phyloP scores from a whole-genome alignment of 2,113 vertebrate species.

The Eurystomus gularis region DNA sequence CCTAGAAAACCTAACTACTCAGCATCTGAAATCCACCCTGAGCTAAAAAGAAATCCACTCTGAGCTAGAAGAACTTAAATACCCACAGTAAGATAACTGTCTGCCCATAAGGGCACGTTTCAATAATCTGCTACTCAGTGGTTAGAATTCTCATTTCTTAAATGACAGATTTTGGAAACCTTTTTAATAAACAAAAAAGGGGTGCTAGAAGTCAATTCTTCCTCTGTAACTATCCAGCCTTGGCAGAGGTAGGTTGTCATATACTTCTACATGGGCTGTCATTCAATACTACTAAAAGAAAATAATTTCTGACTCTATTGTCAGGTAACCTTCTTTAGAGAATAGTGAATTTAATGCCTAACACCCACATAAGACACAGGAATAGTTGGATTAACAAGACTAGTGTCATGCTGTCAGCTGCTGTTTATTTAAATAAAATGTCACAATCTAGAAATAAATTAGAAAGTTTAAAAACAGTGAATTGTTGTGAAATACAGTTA shows the following conservation, averaged over 20 bases:
- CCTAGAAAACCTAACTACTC: not conserved
- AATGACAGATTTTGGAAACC: not conserved
- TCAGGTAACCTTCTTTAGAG: conserved; percentile 72
- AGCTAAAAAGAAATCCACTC: not conserved
- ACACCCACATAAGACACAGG: conserved; percentile 76
- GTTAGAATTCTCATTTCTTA: not conserved
- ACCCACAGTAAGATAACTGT: not conserved
- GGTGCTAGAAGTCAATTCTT: conserved; percentile 1
- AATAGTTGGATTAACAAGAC: conserved; percentile 77
- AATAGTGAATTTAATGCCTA: conserved; percentile 72
- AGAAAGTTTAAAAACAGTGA: conserved; percentile 72
- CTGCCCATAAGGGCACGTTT: not conserved
- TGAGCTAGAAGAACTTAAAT: not conserved
- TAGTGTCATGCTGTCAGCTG: conserved; percentile 77
- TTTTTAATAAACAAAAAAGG: not conserved
- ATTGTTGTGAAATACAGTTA: conserved; percentile 46
- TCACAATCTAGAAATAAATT: conserved; percentile 80
- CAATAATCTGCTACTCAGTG: not conserved
- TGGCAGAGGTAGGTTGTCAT: not conserved
- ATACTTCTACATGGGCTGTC: not conserved
- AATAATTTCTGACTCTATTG: conserved; percentile 55
- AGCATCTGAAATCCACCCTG: not conserved
- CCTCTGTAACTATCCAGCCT: conserved; percentile 9
- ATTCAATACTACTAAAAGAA: conserved; percentile 18
- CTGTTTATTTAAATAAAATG: conserved; percentile 83